These are phyloP conservation scores for Agriotes lineatus DNA, from an alignment of 2,888 invertebrate genomes.

Conservation along the genomic window DNA sequence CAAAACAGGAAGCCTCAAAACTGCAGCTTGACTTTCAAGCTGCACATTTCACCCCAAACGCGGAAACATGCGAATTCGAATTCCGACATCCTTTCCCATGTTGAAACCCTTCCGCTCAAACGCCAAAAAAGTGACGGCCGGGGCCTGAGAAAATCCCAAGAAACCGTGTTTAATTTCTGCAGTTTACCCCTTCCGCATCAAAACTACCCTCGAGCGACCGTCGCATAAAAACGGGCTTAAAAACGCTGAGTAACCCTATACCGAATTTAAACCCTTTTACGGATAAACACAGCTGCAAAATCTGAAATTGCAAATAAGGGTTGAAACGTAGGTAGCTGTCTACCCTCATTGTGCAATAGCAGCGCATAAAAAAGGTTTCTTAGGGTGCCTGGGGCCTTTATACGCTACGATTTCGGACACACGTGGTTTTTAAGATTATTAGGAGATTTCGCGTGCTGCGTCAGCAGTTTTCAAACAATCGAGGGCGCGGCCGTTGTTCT, in stretches of 20 bases:
- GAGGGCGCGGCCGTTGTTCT: too few relatives aligned
- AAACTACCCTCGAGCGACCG: too few relatives aligned
- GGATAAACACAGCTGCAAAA: constrained; percentile 52
- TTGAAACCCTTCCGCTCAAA: constrained; percentile 24
- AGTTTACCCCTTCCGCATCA: constrained; percentile 42
- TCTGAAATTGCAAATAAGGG: constrained; percentile 48
- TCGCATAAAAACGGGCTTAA: constrained; percentile 40
- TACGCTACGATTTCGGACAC: constrained; percentile 32
- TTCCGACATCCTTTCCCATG: constrained; percentile 41
- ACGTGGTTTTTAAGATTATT: constrained; percentile 47
- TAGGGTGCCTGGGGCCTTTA: constrained; percentile 34
- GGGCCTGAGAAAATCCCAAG: constrained; percentile 44
- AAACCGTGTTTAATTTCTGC: constrained; percentile 31
- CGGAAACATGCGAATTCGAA: constrained; percentile 8
- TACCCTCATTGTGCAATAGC: constrained; percentile 41
- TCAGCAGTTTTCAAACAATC: constrained; percentile 30
- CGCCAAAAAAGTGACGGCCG: constrained; percentile 19
- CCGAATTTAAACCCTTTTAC: constrained; percentile 53
- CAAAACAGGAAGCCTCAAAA: too few relatives aligned
- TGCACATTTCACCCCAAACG: background rate
- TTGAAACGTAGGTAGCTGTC: constrained; percentile 33
- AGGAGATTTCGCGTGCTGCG: constrained; percentile 38
- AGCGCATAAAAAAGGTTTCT: constrained; percentile 41
- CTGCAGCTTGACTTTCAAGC: background rate
- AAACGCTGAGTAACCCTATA: constrained; percentile 51